Conservation (phyloP, 2,113 vertebrate genomes). For the Trogon surrucura region DNA sequence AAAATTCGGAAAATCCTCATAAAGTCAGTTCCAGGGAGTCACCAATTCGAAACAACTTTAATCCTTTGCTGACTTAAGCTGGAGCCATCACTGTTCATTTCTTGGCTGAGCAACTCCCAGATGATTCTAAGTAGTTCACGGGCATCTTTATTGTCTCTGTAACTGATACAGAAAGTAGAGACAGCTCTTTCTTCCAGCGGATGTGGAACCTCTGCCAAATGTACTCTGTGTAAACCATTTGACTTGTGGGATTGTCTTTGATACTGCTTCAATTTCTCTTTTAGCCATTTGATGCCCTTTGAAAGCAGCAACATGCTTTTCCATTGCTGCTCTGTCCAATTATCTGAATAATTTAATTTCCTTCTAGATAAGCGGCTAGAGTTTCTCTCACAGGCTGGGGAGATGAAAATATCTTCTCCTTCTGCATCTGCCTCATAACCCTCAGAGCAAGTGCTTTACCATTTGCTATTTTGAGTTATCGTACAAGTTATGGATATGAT, state of each 20-base stretch:
- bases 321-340: conserved; percentile 28
- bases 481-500: neutral
- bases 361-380: conserved; percentile 22
- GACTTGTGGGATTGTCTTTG: neutral
- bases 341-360: conserved; percentile 67
- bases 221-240: neutral
- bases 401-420: neutral
- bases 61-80: neutral
- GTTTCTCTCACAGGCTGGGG: neutral
- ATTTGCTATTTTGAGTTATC: neutral
- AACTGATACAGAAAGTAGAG: neutral
- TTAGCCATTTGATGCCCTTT: neutral
- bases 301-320: conserved; percentile 16
- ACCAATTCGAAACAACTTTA: neutral
- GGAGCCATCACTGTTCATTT: neutral
- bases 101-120: neutral
- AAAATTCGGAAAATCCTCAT: neutral
- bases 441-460: neutral
- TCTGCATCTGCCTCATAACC: neutral
- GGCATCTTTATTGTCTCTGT: neutral
- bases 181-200: neutral
- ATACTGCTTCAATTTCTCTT: neutral
- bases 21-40: neutral
- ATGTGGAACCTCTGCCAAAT: neutral
- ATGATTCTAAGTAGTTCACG: neutral